These are phyloP conservation scores for Tupaia chinensis DNA, from an alignment of 2,113 vertebrate genomes.

Conservation along the genomic window DNA sequence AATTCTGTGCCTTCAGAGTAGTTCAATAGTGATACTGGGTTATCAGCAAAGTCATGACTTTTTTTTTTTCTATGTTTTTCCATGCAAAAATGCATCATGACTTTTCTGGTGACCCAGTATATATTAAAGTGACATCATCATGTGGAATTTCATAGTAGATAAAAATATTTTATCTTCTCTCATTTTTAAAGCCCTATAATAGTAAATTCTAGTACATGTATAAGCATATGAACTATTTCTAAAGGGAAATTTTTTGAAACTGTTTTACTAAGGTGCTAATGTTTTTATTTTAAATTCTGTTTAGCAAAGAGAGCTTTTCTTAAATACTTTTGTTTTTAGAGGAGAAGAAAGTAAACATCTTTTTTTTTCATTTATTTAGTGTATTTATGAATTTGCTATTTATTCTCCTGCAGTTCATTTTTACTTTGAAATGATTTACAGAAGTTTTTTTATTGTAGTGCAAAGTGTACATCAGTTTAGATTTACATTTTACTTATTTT, in stretches of 20 bases:
- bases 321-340: constrained; percentile 49
- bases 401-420: constrained; percentile 32
- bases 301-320: constrained; percentile 52
- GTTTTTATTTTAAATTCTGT: constrained; percentile 39
- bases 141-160: constrained; percentile 40
- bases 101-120: neutral
- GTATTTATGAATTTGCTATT: constrained; percentile 9
- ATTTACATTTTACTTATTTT: constrained; percentile 60
- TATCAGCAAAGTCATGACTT: too few species aligned
- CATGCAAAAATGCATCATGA: too few species aligned
- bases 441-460: neutral
- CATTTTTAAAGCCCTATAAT: constrained; percentile 6
- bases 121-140: constrained; percentile 3
- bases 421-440: constrained; percentile 61
- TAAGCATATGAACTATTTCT: constrained; percentile 7
- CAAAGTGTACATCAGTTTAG: constrained; percentile 45
- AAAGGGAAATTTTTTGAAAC: constrained; percentile 27
- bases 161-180: constrained; percentile 31
- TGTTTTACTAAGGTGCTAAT: neutral
- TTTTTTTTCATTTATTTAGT: constrained; percentile 19
- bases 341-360: neutral
- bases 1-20: constrained; percentile 18
- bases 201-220: neutral
- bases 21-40: neutral
- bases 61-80: too few species aligned